Percentiles rank a stretch among this genome's conserved stretches.
These are phyloP conservation scores for Malurus cyaneus DNA, from an alignment of 2,113 vertebrate genomes.

Conservation along the genomic window DNA sequence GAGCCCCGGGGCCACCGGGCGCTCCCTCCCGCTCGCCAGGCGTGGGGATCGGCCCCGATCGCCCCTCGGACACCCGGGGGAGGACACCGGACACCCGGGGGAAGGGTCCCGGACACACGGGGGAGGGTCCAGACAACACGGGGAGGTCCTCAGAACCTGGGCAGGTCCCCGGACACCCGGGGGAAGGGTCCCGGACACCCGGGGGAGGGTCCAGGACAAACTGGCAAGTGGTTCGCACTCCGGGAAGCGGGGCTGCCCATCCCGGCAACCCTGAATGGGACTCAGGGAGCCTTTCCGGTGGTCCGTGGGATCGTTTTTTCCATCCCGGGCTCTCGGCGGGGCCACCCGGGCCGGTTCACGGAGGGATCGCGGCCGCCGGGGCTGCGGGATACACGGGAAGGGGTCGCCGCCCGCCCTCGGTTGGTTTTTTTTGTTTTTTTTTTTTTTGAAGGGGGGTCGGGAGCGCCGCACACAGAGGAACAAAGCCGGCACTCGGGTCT, in stretches of 20 bases:
- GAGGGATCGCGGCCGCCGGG: background rate
- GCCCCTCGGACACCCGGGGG: background rate
- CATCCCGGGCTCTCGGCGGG: background rate
- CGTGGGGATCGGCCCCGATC: background rate
- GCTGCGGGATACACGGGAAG: background rate
- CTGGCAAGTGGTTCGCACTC: too few species aligned
- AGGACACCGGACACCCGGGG: too few species aligned
- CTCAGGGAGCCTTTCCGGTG: too few species aligned
- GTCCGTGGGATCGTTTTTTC: rapidly evolving
- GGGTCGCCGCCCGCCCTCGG: background rate
- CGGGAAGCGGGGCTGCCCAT: too few species aligned
- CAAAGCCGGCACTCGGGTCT: slow-evolving; percentile 12
- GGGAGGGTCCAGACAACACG: too few species aligned
- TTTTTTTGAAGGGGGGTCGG: background rate
- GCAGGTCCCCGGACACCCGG: too few species aligned
- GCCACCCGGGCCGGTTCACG: background rate
- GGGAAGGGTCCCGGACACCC: too few species aligned
- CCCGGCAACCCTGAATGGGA: too few species aligned
- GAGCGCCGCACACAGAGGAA: background rate
- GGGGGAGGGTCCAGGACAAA: too few species aligned
- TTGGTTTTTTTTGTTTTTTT: too few species aligned
- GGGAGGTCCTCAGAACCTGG: too few species aligned
- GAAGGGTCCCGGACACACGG: too few species aligned
- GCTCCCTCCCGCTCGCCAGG: background rate
- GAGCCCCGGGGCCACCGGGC: background rate